Conservation (phyloP, 2,113 vertebrate species). For the Lycaon pictus region DNA sequence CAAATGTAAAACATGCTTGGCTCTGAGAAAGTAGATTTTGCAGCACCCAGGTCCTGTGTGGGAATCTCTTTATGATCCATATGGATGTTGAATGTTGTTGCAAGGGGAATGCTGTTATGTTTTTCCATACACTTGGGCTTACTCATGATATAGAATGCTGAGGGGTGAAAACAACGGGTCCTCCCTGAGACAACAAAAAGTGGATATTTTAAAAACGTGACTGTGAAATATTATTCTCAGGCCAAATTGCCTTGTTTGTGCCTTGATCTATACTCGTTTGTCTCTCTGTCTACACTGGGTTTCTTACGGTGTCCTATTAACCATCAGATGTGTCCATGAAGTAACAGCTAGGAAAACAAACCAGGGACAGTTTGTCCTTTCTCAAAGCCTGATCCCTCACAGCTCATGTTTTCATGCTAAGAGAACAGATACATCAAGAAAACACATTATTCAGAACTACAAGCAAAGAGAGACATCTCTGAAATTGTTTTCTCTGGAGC, state of each 20-base stretch:
- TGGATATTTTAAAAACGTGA: background rate
- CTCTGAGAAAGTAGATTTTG: background rate
- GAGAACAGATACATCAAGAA: slow-evolving; percentile 24
- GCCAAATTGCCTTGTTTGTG: background rate
- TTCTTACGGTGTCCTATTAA: background rate
- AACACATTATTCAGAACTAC: background rate
- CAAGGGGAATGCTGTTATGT: background rate
- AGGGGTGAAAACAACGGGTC: background rate
- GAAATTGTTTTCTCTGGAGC: slow-evolving; percentile 21
- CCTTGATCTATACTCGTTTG: background rate
- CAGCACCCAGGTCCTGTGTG: background rate
- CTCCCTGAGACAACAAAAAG: background rate
- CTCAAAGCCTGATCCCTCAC: background rate
- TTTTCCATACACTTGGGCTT: background rate
- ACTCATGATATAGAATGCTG: background rate
- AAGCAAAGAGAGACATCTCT: background rate
- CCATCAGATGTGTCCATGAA: background rate
- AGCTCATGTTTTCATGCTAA: background rate
- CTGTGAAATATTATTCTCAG: background rate
- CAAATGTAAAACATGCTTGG: background rate
- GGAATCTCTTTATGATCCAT: slow-evolving; percentile 47
- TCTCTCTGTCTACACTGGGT: background rate
- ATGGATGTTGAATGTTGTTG: background rate
- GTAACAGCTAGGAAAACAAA: background rate
- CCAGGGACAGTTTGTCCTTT: background rate